Base-by-base conservation (phyloP, 2,888 invertebrate genomes). In the Leucozona laternaria region DNA sequence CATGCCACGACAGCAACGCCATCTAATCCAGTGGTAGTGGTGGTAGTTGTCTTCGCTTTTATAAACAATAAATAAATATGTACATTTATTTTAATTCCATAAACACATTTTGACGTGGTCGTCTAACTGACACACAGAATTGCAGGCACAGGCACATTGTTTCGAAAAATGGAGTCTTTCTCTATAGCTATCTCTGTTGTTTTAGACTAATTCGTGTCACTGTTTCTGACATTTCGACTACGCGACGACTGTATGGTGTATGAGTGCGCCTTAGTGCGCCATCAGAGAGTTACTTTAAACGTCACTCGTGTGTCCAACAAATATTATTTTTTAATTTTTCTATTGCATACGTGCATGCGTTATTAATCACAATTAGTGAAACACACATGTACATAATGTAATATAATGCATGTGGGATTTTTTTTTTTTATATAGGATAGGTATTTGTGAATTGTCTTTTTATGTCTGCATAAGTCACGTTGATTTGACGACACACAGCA, bases 341-440 rank as follows among this genome's bases (percentile, higher is more conserved):
- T 37, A 10, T 68, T 68, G 68, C 68, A 68, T 68, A 50, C 25
- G 64, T 78, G 80, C 66, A 73, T 60, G 55, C 34, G 77, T 85
- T 85, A 85, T 81, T 85, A 78, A 85, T 85, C 84, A 77, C 77
- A 85, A 81, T 85, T 85, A 85, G 81, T 55, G 48, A 72, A 68
- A 68, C 50, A 60, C 53, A 72, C 34, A 48, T 68, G 34, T 15
- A 2, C n/a, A n/a, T n/a, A n/a, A n/a, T n/a, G n/a, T n/a, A 15
- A 43, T 7, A 62, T 31, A 34, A 17, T 71, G 71, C 80, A 78
- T 85, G 85, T 77, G 77, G 72, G 85, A 68, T 58, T 80, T 71
- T 31, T 25, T 8, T 50, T 40, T 31, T 4, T 28, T 2, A 5
- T n/a, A n/a, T n/a, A n/a, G 40, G 6, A 2, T 0, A 17, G 8